These are phyloP conservation scores for Chaenocephalus aceratus DNA, from an alignment of 2,113 vertebrate species.

Conservation along the genomic window DNA sequence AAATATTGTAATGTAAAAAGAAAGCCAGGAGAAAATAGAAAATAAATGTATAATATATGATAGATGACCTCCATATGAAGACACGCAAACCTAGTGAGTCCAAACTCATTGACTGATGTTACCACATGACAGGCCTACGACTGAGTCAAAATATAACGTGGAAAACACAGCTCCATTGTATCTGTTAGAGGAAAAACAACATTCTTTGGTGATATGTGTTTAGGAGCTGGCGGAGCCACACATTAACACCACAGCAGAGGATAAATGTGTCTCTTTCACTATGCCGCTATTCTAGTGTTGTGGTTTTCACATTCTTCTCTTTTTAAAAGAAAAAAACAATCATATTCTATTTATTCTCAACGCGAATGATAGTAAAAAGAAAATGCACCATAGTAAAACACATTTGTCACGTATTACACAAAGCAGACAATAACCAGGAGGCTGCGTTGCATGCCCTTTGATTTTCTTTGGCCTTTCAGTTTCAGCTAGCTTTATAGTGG, in stretches of 20 bases:
- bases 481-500: slow-evolving; percentile 70
- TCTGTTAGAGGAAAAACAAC: slow-evolving; percentile 72
- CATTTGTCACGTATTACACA: slow-evolving; percentile 53
- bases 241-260: slow-evolving; percentile 71
- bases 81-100: slow-evolving; percentile 34
- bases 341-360: slow-evolving; percentile 66
- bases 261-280: slow-evolving; percentile 63
- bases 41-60: slow-evolving; percentile 15
- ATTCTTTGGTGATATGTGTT: slow-evolving; percentile 75
- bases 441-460: slow-evolving; percentile 43
- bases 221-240: slow-evolving; percentile 65
- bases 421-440: slow-evolving; percentile 61
- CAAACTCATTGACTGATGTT: slow-evolving; percentile 54
- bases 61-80: slow-evolving; percentile 1
- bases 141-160: slow-evolving; percentile 57
- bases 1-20: not conserved
- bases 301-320: slow-evolving; percentile 68
- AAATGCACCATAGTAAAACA: slow-evolving; percentile 65
- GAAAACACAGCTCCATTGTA: slow-evolving; percentile 72
- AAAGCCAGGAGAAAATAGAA: slow-evolving; percentile 15
- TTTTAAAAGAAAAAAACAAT: slow-evolving; percentile 45
- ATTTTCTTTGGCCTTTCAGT: slow-evolving; percentile 46
- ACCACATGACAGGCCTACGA: slow-evolving; percentile 57
- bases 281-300: slow-evolving; percentile 55
- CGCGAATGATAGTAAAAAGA: slow-evolving; percentile 63